phyloP scores from a whole-genome alignment of 2,888 invertebrate genomes.

The Pristionchus fissidentatus region DNA sequence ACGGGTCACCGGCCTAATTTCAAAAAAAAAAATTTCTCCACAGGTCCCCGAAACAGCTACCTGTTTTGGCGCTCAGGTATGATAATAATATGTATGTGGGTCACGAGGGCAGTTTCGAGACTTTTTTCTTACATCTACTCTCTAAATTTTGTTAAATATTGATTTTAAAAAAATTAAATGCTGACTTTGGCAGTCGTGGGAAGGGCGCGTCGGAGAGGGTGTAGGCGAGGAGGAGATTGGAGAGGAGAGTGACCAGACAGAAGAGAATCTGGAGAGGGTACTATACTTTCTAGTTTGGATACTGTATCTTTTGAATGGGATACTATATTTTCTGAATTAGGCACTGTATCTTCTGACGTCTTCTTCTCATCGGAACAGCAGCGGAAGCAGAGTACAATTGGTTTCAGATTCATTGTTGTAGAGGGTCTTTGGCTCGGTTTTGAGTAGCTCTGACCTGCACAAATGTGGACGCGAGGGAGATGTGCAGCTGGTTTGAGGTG shows the following conservation, averaged over 20 bases:
- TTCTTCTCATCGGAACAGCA: background rate
- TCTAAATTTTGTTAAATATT: background rate
- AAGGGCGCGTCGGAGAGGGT: conserved; percentile 37
- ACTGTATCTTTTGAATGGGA: no score
- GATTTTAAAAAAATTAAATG: background rate
- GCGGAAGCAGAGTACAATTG: background rate
- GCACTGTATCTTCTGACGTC: background rate
- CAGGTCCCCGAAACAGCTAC: no score
- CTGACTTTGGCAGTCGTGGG: conserved; percentile 32
- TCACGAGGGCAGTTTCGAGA: background rate
- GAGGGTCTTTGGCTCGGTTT: no score
- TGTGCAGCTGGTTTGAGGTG: conserved; percentile 9
- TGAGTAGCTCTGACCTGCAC: conserved; percentile 10
- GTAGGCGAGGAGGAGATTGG: conserved; percentile 22
- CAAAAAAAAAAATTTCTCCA: no score
- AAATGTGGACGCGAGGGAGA: background rate
- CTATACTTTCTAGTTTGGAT: no score
- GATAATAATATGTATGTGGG: background rate
- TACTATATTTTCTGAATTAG: no score
- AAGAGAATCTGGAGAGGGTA: background rate
- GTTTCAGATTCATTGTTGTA: no score
- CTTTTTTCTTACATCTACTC: background rate
- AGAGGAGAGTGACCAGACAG: background rate
- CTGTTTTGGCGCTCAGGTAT: no score
- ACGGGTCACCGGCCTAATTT: no score